Evolutionary conservation across 2,888 invertebrate genomes (phyloP), one percentile per base, ranked within the genome.

Genomic region (Philonicus albiceps): DNA sequence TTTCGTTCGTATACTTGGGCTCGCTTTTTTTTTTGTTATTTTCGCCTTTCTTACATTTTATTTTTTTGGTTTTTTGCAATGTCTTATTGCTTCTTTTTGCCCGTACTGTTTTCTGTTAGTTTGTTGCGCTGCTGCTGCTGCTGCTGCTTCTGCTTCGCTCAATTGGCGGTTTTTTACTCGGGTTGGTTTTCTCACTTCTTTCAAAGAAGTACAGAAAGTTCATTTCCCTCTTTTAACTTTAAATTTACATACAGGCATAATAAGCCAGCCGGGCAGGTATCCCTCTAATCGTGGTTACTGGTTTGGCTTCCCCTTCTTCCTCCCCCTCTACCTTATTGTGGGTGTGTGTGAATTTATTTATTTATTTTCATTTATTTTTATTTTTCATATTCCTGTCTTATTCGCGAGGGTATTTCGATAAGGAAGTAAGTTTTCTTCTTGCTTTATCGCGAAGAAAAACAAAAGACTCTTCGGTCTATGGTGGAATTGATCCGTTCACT

Each of bases 181-280:
- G 40, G n/a, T 85, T 85, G 43, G 74, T 73, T 72, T 85, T 73
- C 84, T 73, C 84, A 85, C 72, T 85, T 85, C 43, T 85, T 85
- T 85, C 30, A 34, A 85, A 85, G 53, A 85, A 75, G 85, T 85
- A 75, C 75, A 76, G 30, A 34, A 85, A 85, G 85, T 85, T 85
- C 85, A 85, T 75, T 85, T 85, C 85, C 85, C 85, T 85, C 75
- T 53, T 85, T 85, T 49, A 53, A 85, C 75, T 85, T 85, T 34
- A 30, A 85, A 74, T 73, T 83, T 83, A 83, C 83, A 83, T 83
- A 83, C 83, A 83, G 55, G 64, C n/a, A n/a, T n/a, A n/a, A n/a
- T 64, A 64, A 64, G 64, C 64, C 64, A 64, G 64, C 64, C 27
- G 22, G 27, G 27, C 64, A 64, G 64, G 83, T 64, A 80, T 80